Percentiles rank a stretch among this genome's conserved stretches.
Evolutionary conservation across 2,113 vertebrate species (phyloP).

Genomic region (Vicugna pacos): DNA sequence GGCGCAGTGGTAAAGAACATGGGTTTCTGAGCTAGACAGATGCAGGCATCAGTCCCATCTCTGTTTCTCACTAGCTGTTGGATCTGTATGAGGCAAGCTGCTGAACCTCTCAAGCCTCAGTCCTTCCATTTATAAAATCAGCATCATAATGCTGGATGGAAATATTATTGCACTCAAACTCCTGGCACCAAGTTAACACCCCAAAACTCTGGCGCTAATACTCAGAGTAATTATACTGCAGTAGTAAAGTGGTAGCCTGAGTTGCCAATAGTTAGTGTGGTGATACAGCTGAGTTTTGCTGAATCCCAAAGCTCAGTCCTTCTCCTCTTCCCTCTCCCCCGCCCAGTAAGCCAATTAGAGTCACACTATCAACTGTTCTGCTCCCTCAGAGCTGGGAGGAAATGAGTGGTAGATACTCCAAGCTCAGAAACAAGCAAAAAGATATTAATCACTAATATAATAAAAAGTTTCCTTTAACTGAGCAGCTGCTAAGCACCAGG

Average conservation of each 20-base stretch:
- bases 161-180: background rate
- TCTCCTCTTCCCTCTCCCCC: background rate
- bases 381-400: background rate
- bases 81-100: background rate
- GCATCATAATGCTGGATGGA: background rate
- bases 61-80: background rate
- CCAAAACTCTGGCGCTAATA: background rate
- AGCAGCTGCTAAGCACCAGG: background rate
- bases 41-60: background rate
- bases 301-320: background rate
- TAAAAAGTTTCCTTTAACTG: constrained; percentile 20
- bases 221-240: background rate
- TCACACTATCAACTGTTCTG: background rate
- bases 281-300: background rate
- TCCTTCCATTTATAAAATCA: constrained; percentile 36
- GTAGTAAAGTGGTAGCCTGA: accelerated
- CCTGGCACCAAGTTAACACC: background rate
- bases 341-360: background rate
- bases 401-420: background rate
- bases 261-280: accelerated
- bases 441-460: background rate
- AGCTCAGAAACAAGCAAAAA: constrained; percentile 11
- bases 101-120: background rate
- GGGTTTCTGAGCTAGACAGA: background rate
- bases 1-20: background rate